A percentile compares a stretch with the other conserved stretches of the same genome.
Evolutionary conservation across 1,140 invertebrate genomes (phyloP).

Genomic region (Nasonia vitripennis): DNA sequence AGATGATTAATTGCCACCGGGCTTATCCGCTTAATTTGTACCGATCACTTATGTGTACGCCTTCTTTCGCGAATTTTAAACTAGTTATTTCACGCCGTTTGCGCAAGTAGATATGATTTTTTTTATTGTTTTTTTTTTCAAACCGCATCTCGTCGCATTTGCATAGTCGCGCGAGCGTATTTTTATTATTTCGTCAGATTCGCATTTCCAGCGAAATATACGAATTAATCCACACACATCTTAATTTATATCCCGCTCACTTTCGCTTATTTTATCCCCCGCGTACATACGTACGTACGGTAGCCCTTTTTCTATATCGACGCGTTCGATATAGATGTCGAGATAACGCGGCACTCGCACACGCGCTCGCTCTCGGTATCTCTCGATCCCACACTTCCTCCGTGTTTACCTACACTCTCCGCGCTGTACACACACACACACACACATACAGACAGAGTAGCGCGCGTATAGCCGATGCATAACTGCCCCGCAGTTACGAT

Average conservation of each 20-base stretch:
- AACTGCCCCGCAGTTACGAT: background rate
- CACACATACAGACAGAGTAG: too few relatives aligned
- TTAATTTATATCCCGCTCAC: background rate
- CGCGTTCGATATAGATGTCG: background rate
- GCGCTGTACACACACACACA: background rate
- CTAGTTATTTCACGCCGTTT: background rate
- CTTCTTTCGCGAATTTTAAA: background rate
- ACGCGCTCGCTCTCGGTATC: background rate
- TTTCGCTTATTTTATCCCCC: too few relatives aligned
- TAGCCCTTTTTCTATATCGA: background rate
- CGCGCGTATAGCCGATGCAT: background rate
- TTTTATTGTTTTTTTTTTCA: background rate
- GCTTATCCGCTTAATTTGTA: slow-evolving; percentile 16
- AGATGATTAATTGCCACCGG: slow-evolving; percentile 12
- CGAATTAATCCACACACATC: background rate
- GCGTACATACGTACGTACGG: background rate
- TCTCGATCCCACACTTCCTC: background rate
- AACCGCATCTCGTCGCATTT: background rate
- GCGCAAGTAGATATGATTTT: background rate
- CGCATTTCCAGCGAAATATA: background rate
- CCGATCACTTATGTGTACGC: slow-evolving; percentile 6
- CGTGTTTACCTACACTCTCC: background rate
- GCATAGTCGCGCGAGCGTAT: background rate
- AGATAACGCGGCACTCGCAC: background rate
- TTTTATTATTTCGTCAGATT: background rate